Base-by-base conservation (phyloP, 1,140 invertebrate genomes). In the Eumaeus atala region DNA sequence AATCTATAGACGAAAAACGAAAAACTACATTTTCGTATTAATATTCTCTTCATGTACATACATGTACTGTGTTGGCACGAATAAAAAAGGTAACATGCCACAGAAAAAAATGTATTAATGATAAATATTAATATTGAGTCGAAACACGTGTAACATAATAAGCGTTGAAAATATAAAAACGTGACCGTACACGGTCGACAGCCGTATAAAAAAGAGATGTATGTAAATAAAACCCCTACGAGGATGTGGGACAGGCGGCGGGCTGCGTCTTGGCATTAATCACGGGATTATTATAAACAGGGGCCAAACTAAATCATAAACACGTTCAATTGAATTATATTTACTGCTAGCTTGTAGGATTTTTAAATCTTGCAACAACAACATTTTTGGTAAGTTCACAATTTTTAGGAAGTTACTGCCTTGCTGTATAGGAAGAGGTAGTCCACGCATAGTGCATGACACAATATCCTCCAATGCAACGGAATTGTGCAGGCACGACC, bases 221-320 rank as follows among this genome's bases (percentile, higher is more conserved):
- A 58, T 66, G 66, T 67, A 77, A 76, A 78, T 74, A 69, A 28
- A 28, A 28, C 21, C 21, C 21, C 21, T 28, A 28, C 21, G 71
- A 74, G 68, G 66, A 73, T 74, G 69, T 79, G 61, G 71, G 69
- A 70, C 60, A 66, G 57, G 62, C 64, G 66, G 61, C 62, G 61
- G 66, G 56, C 60, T 64, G 54, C 57, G 57, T 58, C 57, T 62
- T 54, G 60, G 62, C 74, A 81, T 82, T 81, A 81, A 82, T 83
- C 72, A 76, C 59, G 51, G 64, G 67, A 79, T 82, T 84, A 81
- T 79, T 83, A 81, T 81, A 80, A 74, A 84, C 68, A 68, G 66
- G 57, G 64, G 67, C 68, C 51, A 42, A 71, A 70, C 70, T 75
- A 67, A 79, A 84, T 82, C 75, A 77, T 82, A 80, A 84, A 82